Evolutionary conservation across 1,140 invertebrate genomes (phyloP).

Genomic region (Cydia pomonella): DNA sequence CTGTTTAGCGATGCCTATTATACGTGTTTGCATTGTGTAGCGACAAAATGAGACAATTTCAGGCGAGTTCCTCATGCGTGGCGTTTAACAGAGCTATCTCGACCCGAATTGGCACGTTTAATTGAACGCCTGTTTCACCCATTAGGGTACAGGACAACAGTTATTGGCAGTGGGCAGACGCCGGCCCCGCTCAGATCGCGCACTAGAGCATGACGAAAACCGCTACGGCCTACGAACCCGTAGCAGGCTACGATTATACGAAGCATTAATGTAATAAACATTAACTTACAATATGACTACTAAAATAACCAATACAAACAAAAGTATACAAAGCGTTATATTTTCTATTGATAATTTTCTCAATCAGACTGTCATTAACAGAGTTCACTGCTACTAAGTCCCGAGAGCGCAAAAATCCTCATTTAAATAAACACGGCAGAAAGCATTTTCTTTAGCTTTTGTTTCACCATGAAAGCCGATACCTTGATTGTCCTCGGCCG

Average conservation of each 20-base stretch:
- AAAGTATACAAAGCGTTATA: background rate
- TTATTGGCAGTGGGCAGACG: constrained; percentile 63
- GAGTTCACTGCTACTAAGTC: constrained; percentile 1
- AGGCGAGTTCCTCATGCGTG: constrained; percentile 54
- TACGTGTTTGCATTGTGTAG: background rate
- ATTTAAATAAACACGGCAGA: constrained; percentile 29
- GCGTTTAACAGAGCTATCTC: constrained; percentile 62
- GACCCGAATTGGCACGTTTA: constrained; percentile 70
- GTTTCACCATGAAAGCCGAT: constrained; percentile 36
- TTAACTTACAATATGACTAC: background rate
- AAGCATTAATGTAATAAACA: constrained; percentile 24
- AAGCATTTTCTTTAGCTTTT: constrained; percentile 24
- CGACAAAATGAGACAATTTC: constrained; percentile 40
- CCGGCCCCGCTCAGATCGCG: constrained; percentile 44
- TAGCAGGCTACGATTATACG: constrained; percentile 39
- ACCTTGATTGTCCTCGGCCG: constrained; percentile 35
- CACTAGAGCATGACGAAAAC: constrained; percentile 43
- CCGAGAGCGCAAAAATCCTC: constrained; percentile 21
- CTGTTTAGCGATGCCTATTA: background rate
- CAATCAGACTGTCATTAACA: constrained; percentile 29
- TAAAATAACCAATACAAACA: background rate
- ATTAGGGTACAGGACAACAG: constrained; percentile 71
- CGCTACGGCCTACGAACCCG: constrained; percentile 45
- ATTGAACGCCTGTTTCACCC: constrained; percentile 73
- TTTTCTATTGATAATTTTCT: background rate